Conservation (phyloP, 2,888 invertebrate genomes). For the Julus scanicus region DNA sequence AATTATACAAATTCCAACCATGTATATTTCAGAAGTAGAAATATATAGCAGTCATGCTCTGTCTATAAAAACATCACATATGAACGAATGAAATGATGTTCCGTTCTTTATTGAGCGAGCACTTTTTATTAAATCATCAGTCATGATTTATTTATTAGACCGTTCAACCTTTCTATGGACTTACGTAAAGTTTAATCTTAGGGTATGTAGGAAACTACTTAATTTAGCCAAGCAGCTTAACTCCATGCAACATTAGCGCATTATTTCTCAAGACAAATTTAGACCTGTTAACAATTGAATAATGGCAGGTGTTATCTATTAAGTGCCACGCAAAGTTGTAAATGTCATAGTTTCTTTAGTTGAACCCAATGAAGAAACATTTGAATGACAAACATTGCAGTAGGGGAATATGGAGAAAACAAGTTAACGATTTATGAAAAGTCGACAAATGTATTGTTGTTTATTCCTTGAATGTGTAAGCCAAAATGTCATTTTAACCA, state of each 20-base stretch:
- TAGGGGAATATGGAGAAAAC: neutral
- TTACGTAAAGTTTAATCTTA: no score
- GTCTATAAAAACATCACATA: no score
- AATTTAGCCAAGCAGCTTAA: conserved; percentile 4
- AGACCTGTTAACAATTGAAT: neutral
- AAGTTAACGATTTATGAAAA: neutral
- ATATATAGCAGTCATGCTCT: no score
- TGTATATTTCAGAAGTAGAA: no score
- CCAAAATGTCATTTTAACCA: neutral
- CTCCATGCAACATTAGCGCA: neutral
- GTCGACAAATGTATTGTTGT: neutral
- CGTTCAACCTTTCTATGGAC: no score
- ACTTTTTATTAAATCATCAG: no score
- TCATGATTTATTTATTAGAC: no score
- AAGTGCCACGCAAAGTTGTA: neutral
- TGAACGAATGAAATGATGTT: no score
- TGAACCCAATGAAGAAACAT: neutral
- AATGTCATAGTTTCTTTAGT: neutral
- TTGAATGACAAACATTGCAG: neutral
- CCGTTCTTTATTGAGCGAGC: no score
- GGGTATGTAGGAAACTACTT: neutral
- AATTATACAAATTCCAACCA: no score
- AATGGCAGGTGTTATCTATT: neutral
- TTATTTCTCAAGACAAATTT: neutral
- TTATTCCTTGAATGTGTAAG: neutral